Evolutionary conservation across 1,140 invertebrate genomes (phyloP), one percentile per base, ranked within the genome.

Genomic region (Phortica variegata): DNA sequence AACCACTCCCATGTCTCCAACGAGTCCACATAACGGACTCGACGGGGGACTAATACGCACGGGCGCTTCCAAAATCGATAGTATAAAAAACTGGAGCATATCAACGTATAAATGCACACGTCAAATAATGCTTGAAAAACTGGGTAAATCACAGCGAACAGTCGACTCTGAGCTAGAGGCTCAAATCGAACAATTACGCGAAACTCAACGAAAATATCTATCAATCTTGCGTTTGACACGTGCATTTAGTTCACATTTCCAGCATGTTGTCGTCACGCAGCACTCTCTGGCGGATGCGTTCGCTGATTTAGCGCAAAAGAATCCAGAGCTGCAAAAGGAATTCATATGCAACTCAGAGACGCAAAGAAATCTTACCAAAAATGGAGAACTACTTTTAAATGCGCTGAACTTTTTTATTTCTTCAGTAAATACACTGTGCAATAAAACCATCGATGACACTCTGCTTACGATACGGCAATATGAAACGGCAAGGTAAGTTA

Each of bases 81-180:
- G 87, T 29, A 80, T 97, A 32, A 93, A 91, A 75, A 93, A 91
- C 68, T 98, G 95, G 95, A 92, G 93, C 65, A 90, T 97, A 69
- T 95, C 93, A 45, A 97, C 95, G 1, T 97, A 95, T 73, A 97
- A 97, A 78, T 97, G 93, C 73, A 97, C 94, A 0, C 91, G 91
- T 58, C 95, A 98, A 76, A 81, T 95, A 34, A 87, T 98, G 77
- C 91, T 94, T 65, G 94, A 97, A 76, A 95, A 93, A 78, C 79
- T 97, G 36, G 95, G 95, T 2, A 96, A 96, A 80, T 87, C 90
- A 31, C 91, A 91, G 12, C 82, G 91, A 50, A 97, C 94, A 26
- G 87, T 69, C 3, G 62, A 73, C 81, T 61, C 81, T 83, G 93
- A 97, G 77, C 76, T 97, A 49, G 94, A 98, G 81, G 83, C 86